Conservation (phyloP, 2,797 vertebrate genomes). For the Thripadectes ignobilis region DNA sequence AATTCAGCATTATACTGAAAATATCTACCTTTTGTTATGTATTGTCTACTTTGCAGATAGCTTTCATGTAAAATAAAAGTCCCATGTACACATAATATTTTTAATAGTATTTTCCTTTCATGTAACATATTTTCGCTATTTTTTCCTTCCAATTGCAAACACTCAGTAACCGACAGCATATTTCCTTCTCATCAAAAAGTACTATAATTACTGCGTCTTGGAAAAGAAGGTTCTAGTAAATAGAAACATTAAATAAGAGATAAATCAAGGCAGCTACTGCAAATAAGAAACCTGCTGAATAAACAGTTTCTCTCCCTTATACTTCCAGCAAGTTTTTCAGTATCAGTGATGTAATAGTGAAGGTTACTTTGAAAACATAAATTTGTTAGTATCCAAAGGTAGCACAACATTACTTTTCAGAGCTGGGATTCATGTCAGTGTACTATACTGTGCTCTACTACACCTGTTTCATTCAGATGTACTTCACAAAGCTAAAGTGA, state of each 20-base stretch:
- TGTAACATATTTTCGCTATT: neutral
- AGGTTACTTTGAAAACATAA: neutral
- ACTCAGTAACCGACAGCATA: neutral
- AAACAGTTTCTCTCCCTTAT: neutral
- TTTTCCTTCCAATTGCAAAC: neutral
- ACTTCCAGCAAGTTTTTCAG: neutral
- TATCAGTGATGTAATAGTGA: neutral
- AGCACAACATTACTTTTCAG: neutral
- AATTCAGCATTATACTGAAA: neutral
- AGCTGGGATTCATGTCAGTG: neutral
- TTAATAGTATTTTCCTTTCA: neutral
- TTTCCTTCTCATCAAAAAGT: neutral
- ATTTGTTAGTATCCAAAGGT: neutral
- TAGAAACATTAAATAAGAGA: neutral
- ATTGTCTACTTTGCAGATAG: neutral
- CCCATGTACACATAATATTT: neutral
- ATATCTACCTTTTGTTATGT: neutral
- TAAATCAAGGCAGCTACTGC: neutral
- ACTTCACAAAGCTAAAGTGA: neutral
- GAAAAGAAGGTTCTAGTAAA: neutral
- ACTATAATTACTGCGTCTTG: neutral
- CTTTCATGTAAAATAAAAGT: neutral
- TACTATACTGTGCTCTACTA: neutral
- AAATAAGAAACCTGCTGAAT: neutral
- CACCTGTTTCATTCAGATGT: neutral